Conservation (phyloP, 2,113 vertebrate genomes). For the Halcyon malimbica region DNA sequence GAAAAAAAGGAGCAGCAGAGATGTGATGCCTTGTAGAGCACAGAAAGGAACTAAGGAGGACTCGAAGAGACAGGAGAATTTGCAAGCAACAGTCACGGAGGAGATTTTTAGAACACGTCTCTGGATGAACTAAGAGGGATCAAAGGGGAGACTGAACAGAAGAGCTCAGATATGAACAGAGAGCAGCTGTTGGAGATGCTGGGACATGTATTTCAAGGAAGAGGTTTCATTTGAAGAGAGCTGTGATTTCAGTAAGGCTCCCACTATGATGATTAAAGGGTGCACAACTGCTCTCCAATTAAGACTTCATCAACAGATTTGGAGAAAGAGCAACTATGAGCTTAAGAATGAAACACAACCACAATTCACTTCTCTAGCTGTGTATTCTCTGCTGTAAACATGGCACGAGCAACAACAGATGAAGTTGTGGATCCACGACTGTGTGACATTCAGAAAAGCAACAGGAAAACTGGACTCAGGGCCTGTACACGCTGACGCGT, state of each 20-base stretch:
- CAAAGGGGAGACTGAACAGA: not conserved
- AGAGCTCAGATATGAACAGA: not conserved
- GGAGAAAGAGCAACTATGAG: not conserved
- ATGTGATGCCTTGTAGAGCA: accelerated
- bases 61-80: not conserved
- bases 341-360: not conserved
- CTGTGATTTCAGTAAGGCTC: not conserved
- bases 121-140: not conserved
- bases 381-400: not conserved
- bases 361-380: not conserved
- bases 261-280: not conserved
- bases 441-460: not conserved
- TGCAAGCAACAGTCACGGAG: not conserved
- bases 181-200: not conserved
- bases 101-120: not conserved
- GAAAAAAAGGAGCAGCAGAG: not conserved
- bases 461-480: not conserved
- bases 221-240: not conserved
- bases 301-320: not conserved
- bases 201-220: not conserved
- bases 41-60: not conserved
- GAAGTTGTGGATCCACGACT: not conserved
- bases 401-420: not conserved
- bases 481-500: not conserved
- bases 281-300: not conserved